Evolutionary conservation across 92 coral and sea anemone species (phyloP).

Genomic region (Palythoa caribaeorum): DNA sequence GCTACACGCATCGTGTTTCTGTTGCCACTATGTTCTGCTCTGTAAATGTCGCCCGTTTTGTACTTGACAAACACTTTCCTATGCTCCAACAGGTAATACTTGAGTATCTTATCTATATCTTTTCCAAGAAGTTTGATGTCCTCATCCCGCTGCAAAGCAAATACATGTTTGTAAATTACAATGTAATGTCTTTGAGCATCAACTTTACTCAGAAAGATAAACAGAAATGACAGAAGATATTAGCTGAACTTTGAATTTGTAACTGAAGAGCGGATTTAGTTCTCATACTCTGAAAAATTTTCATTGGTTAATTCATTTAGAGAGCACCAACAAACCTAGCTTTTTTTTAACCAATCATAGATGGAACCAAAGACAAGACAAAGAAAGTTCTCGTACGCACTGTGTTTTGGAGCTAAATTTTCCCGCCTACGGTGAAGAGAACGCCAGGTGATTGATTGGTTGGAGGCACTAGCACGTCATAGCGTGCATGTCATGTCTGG

Average conservation of each 20-base stretch:
- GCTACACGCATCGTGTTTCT: constrained; percentile 80
- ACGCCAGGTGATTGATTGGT: not conserved
- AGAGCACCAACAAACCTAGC: not conserved
- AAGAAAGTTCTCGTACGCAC: not conserved
- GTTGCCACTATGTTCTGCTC: constrained; percentile 77
- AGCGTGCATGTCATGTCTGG: not conserved
- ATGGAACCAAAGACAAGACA: not conserved
- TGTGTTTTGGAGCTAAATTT: not conserved
- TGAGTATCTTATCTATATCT: constrained; percentile 87
- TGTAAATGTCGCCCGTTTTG: constrained; percentile 63
- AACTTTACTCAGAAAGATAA: not conserved
- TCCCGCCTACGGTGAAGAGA: not conserved
- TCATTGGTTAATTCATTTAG: not conserved
- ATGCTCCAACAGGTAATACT: constrained; percentile 84
- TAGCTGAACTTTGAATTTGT: too few relatives aligned
- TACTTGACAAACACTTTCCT: constrained; percentile 96
- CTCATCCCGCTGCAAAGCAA: constrained; percentile 77
- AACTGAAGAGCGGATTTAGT: too few relatives aligned
- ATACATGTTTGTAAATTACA: not conserved
- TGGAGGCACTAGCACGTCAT: not conserved
- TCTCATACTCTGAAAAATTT: not conserved
- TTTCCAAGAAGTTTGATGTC: constrained; percentile 57
- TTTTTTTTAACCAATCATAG: not conserved
- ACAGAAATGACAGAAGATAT: too few relatives aligned
- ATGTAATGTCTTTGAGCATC: not conserved